Percentiles rank a stretch among this genome's conserved stretches.
Conservation (phyloP, 2,888 invertebrate species). For the Melolontha melolontha region DNA sequence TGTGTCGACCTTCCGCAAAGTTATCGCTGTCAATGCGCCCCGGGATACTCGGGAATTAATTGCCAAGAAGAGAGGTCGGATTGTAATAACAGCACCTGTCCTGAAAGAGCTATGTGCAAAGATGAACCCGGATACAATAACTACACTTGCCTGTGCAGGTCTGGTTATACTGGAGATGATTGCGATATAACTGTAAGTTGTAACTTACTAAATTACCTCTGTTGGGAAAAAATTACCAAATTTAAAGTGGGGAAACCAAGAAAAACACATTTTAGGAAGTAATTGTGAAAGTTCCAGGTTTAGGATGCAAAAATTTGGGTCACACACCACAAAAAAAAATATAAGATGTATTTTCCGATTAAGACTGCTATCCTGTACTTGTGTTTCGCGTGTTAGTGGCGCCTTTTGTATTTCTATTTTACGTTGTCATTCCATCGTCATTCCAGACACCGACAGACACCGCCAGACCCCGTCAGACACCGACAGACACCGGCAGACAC, state of each 20-base stretch:
- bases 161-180: conserved; percentile 93
- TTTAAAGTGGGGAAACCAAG: background rate
- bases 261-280: conserved; percentile 5
- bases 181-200: conserved; percentile 85
- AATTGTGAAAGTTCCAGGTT: no score
- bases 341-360: no score
- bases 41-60: conserved; percentile 91
- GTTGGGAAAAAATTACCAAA: background rate
- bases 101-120: conserved; percentile 97
- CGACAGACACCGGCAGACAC: no score
- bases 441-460: no score
- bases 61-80: conserved; percentile 95
- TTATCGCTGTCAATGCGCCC: conserved; percentile 88
- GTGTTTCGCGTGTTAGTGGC: no score
- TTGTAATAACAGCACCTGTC: conserved; percentile 90
- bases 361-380: no score
- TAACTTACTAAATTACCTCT: background rate
- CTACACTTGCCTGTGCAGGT: conserved; percentile 91
- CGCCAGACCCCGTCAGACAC: no score
- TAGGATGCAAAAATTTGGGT: no score
- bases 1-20: conserved; percentile 94
- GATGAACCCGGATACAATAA: conserved; percentile 92
- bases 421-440: no score
- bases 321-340: no score
- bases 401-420: no score